These are phyloP conservation scores for Danaus chrysippus DNA, from an alignment of 2,888 invertebrate genomes.

Conservation along the genomic window DNA sequence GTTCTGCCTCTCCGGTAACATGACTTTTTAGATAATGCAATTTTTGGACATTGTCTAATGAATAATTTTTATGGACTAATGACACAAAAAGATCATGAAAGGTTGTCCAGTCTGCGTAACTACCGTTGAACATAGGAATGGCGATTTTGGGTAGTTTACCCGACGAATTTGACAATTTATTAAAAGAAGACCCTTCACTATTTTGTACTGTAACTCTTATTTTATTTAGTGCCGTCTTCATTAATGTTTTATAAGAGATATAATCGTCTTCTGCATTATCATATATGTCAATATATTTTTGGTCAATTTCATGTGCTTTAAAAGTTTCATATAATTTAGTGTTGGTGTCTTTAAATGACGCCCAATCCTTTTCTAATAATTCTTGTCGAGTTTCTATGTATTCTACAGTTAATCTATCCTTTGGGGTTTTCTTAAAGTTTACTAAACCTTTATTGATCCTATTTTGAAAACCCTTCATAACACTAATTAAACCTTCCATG, in stretches of 20 bases:
- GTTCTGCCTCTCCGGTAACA: constrained; percentile 11
- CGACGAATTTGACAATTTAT: background rate
- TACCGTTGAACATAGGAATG: constrained; percentile 22
- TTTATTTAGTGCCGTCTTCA: background rate
- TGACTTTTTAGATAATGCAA: constrained; percentile 22
- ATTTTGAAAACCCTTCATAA: background rate
- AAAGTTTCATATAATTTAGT: background rate
- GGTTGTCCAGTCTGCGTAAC: constrained; percentile 32
- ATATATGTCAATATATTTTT: background rate
- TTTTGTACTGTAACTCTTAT: background rate
- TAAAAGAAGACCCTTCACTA: background rate
- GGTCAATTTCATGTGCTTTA: background rate
- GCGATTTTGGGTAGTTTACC: constrained; percentile 11
- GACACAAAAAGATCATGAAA: constrained; percentile 31
- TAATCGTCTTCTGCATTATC: background rate
- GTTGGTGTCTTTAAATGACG: background rate
- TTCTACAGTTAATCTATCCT: background rate
- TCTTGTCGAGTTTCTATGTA: background rate
- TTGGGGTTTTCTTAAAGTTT: background rate
- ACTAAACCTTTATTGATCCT: background rate
- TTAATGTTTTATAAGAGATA: background rate
- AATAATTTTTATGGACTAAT: constrained; percentile 30
- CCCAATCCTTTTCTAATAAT: background rate
- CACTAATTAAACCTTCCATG: background rate
- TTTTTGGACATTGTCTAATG: constrained; percentile 25